Evolutionary conservation across 2,888 invertebrate genomes (phyloP).

Genomic region (Invenusta paracnida): DNA sequence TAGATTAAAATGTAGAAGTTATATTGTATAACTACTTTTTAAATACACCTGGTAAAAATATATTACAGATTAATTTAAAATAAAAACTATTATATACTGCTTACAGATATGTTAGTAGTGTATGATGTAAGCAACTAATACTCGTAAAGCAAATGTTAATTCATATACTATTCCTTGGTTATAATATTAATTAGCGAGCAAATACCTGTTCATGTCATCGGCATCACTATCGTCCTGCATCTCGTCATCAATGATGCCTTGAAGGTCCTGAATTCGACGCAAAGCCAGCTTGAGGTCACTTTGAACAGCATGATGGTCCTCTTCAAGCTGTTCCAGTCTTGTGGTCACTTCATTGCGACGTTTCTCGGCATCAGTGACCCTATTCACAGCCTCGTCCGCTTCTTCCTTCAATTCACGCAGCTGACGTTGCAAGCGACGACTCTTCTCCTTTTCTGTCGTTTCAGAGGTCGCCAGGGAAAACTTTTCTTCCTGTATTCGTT

Average conservation of each 20-base stretch:
- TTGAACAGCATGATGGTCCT: conserved; percentile 60
- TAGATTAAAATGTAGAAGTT: too few relatives aligned
- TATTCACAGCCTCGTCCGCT: conserved; percentile 68
- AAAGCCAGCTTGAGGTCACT: conserved; percentile 78
- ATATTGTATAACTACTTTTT: too few relatives aligned
- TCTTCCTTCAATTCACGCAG: conserved; percentile 73
- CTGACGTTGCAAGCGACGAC: conserved; percentile 70
- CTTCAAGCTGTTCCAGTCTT: conserved; percentile 57
- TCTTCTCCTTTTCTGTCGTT: conserved; percentile 72
- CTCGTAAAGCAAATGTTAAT: too few relatives aligned
- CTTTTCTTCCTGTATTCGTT: conserved; percentile 42
- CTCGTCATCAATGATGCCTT: conserved; percentile 77
- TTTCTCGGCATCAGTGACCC: conserved; percentile 70
- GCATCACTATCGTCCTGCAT: conserved; percentile 51
- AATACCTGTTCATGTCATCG: conserved; percentile 37
- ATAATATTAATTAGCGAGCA: background rate
- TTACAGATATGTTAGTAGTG: background rate
- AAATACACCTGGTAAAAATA: too few relatives aligned
- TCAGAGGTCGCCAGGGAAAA: conserved; percentile 61
- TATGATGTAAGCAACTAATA: too few relatives aligned
- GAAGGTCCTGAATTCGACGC: conserved; percentile 81
- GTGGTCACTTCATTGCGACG: background rate
- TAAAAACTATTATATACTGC: background rate
- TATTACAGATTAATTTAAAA: too few relatives aligned
- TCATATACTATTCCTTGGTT: background rate